Conservation (phyloP, 2,113 vertebrate species). For the Irena cyanogastra region DNA sequence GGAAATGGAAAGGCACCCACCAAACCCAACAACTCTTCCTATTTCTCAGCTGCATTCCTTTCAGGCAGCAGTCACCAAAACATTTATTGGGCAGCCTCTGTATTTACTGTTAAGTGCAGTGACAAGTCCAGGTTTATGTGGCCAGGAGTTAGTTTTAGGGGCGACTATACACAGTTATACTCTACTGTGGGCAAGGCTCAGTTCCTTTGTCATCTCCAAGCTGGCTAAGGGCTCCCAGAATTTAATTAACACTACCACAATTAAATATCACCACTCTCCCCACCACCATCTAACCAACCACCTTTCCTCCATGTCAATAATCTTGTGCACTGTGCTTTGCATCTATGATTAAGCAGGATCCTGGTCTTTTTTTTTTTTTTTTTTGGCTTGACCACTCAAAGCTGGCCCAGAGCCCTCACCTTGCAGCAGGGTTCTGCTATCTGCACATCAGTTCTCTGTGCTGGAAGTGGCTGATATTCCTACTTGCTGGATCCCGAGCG, state of each 20-base stretch:
- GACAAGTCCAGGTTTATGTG: not conserved
- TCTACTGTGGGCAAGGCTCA: not conserved
- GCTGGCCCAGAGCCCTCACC: slow-evolving; percentile 55
- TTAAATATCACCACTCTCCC: not conserved
- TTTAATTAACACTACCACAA: not conserved
- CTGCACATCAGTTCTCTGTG: slow-evolving; percentile 67
- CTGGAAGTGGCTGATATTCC: slow-evolving; percentile 29
- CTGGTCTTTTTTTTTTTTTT: not conserved
- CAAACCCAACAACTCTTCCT: not conserved
- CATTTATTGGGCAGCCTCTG: not conserved
- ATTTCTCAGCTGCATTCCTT: not conserved
- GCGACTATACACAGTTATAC: not conserved
- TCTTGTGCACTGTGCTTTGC: not conserved
- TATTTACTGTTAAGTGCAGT: not conserved
- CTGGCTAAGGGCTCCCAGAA: not conserved
- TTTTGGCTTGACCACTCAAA: not conserved
- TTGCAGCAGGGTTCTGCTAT: slow-evolving; percentile 71
- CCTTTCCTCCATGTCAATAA: not conserved
- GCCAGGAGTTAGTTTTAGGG: not conserved
- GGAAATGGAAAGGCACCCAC: not conserved
- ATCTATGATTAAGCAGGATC: not conserved
- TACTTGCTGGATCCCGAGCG: slow-evolving; percentile 10
- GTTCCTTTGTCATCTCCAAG: not conserved
- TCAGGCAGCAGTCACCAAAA: not conserved
- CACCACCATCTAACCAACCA: not conserved